phyloP scores from a whole-genome alignment of 2,113 vertebrate species.

The Pachypanchax playfairii region DNA sequence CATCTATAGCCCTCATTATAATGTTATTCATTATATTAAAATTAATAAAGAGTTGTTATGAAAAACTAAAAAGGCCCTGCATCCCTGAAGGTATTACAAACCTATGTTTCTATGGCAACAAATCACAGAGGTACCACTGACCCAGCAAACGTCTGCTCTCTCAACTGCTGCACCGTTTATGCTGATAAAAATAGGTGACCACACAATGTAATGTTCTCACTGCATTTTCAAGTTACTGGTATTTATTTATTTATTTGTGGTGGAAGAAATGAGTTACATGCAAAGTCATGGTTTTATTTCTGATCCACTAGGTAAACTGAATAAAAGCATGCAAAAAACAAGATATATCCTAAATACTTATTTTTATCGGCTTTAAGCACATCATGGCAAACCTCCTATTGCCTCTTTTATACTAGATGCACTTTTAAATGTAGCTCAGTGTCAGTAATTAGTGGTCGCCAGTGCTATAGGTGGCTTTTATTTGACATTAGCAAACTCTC shows the following conservation, averaged over 20 bases:
- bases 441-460: too few species aligned
- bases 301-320: too few species aligned
- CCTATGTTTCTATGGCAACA: slow-evolving; percentile 50
- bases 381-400: too few species aligned
- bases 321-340: too few species aligned
- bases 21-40: too few species aligned
- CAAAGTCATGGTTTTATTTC: too few species aligned
- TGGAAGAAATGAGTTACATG: background rate
- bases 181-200: slow-evolving; percentile 1
- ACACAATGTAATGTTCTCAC: background rate
- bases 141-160: slow-evolving; percentile 16
- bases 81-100: slow-evolving; percentile 5
- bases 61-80: slow-evolving; percentile 5
- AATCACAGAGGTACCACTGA: slow-evolving; percentile 25
- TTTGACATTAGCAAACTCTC: too few species aligned
- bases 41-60: background rate
- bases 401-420: too few species aligned
- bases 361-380: too few species aligned
- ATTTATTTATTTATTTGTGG: background rate
- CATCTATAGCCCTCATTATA: background rate
- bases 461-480: too few species aligned
- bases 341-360: too few species aligned
- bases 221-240: background rate
- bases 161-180: slow-evolving; percentile 13
- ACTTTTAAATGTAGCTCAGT: too few species aligned